Evolutionary conservation across 2,888 invertebrate species (phyloP).

Genomic region (Plemyria rubiginata): DNA sequence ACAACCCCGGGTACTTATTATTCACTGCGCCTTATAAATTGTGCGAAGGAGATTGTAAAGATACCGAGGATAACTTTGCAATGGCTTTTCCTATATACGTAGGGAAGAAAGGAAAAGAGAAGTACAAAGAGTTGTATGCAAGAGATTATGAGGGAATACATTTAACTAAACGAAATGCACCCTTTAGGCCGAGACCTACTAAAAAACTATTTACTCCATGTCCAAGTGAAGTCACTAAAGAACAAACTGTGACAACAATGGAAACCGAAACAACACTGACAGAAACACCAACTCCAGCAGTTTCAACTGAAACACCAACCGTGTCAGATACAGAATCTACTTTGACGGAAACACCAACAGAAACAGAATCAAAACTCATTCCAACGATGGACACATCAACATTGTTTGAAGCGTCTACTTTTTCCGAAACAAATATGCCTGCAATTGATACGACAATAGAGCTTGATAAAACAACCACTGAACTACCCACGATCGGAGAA

Average conservation of each 20-base stretch:
- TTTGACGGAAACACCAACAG: neutral
- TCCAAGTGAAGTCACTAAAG: conserved; percentile 15
- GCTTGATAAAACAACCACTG: too few species aligned
- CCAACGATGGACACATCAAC: neutral
- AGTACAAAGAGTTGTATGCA: conserved; percentile 49
- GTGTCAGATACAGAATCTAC: neutral
- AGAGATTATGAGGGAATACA: conserved; percentile 50
- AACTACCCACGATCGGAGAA: too few species aligned
- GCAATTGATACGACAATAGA: neutral
- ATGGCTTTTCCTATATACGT: conserved; percentile 66
- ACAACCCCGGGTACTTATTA: conserved; percentile 54
- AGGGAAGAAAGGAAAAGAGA: conserved; percentile 51
- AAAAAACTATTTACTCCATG: conserved; percentile 45
- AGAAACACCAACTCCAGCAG: neutral
- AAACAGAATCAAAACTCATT: neutral
- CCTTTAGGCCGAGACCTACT: conserved; percentile 52
- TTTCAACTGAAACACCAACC: neutral
- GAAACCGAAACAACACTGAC: conserved; percentile 1
- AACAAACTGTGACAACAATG: conserved; percentile 10
- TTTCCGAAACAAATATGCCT: neutral
- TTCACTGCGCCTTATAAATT: conserved; percentile 74
- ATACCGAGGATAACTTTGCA: conserved; percentile 45
- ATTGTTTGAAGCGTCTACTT: neutral
- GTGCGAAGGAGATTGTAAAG: conserved; percentile 58
- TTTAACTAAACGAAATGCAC: conserved; percentile 42